Base-by-base conservation (phyloP, 2,113 vertebrate species). In the Accipiter cooperii region DNA sequence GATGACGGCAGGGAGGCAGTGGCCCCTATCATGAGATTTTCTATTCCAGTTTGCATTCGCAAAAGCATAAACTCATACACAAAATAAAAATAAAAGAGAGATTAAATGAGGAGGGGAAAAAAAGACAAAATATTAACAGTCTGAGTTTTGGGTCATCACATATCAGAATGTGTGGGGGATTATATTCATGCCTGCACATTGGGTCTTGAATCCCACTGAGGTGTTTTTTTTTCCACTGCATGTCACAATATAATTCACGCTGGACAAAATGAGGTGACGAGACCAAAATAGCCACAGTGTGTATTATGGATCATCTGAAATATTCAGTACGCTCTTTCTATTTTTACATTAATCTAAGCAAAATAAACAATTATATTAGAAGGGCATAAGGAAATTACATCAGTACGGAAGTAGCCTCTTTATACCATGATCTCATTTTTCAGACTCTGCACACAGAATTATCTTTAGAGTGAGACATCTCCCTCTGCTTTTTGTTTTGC, bases 341-440 rank as follows among this genome's bases (percentile, higher is more conserved):
- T 68, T 93, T 93, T 92, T 85, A 14, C 40, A 75, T 64, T 85
- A 84, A 89, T 85, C 51, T 84, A 89, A 89, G 49, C 49, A 94
- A 95, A 94, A 94, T 58, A 91, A 91, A 89, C 44, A 93, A 89
- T 78, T 82, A 44, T 55, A 89, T 76, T 90, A 87, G 69, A 92
- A 88, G 33, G 13, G 36, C 34, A 73, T 51, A 69, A 87, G 66
- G 61, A 84, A 91, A 94, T 89, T 78, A 82, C 71, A 79, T 92
- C 84, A 91, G 24, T 73, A 69, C 0, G 2, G 91, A 91, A 95
- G 70, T 65, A 94, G 26, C 40, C 40, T 93, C 60, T 71, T 86
- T 51, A 75, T 89, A 89, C 33, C 29, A 84, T 93, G 78, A 95
- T 92, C 83, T 95, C 79, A 96, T 96, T 94, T 94, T 96, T 96